These are phyloP conservation scores for Struthidea cinerea DNA, from an alignment of 2,113 vertebrate genomes.

Conservation along the genomic window DNA sequence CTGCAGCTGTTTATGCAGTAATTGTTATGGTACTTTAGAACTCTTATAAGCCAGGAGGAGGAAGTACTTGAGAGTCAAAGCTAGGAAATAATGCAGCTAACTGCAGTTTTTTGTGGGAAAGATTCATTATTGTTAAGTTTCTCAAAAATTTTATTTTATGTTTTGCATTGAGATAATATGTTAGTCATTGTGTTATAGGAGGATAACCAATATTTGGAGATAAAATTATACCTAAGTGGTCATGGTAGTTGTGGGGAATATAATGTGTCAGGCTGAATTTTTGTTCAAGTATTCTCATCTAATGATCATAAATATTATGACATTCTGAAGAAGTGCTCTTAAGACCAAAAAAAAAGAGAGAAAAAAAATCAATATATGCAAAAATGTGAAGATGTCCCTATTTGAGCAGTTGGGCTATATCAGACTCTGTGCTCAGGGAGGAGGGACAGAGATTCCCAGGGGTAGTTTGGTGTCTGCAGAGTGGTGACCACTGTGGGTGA, in stretches of 20 bases:
- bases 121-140: neutral
- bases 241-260: neutral
- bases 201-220: neutral
- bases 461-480: neutral
- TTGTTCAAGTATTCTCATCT: constrained; percentile 17
- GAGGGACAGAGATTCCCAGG: neutral
- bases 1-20: constrained; percentile 16
- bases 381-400: neutral
- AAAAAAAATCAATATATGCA: neutral
- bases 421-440: neutral
- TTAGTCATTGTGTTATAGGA: neutral
- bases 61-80: constrained; percentile 43
- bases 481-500: neutral
- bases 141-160: neutral
- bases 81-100: constrained; percentile 28
- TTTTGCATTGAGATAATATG: neutral
- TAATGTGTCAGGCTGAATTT: neutral
- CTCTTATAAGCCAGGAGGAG: neutral
- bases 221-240: neutral
- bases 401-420: neutral
- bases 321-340: constrained; percentile 44
- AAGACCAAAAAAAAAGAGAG: neutral
- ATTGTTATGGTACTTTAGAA: constrained; percentile 34
- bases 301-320: constrained; percentile 53
- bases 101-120: neutral